Percentiles rank a stretch among this genome's conserved stretches.
Conservation (phyloP, 1,140 invertebrate species). For the Diachasma alloeum region DNA sequence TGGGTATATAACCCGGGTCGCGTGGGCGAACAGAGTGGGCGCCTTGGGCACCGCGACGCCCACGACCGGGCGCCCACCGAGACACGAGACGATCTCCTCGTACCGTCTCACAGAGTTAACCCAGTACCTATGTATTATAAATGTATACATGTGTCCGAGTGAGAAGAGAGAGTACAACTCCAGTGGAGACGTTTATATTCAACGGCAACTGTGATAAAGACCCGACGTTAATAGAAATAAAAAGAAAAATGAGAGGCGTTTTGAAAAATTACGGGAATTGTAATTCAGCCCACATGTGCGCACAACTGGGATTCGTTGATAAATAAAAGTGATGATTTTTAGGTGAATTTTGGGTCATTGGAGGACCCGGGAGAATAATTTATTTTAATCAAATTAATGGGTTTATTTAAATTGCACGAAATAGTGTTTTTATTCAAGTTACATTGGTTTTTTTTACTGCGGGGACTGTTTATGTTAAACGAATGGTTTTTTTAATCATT, state of each 20-base stretch:
- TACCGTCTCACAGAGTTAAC: no score
- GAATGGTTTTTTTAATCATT: no score
- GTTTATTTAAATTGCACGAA: no score
- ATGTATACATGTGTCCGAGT: background rate
- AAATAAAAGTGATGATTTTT: background rate
- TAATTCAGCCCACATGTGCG: slow-evolving; percentile 1
- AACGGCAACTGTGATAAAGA: background rate
- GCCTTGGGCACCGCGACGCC: slow-evolving; percentile 28
- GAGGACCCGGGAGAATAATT: no score
- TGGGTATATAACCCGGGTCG: background rate
- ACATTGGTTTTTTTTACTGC: no score
- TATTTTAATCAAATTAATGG: no score
- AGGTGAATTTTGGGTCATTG: no score
- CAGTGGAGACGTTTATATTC: background rate
- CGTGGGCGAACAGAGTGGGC: slow-evolving; percentile 28
- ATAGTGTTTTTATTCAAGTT: no score
- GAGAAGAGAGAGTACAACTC: background rate
- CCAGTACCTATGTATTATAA: no score
- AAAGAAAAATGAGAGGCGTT: background rate
- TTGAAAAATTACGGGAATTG: background rate
- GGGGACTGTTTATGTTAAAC: no score
- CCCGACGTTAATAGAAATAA: slow-evolving; percentile 7
- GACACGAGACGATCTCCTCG: background rate
- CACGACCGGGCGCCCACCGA: slow-evolving; percentile 27
- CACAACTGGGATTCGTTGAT: background rate